Evolutionary conservation across 2,113 vertebrate genomes (phyloP), one percentile per base, ranked within the genome.

Genomic region (Morone saxatilis): DNA sequence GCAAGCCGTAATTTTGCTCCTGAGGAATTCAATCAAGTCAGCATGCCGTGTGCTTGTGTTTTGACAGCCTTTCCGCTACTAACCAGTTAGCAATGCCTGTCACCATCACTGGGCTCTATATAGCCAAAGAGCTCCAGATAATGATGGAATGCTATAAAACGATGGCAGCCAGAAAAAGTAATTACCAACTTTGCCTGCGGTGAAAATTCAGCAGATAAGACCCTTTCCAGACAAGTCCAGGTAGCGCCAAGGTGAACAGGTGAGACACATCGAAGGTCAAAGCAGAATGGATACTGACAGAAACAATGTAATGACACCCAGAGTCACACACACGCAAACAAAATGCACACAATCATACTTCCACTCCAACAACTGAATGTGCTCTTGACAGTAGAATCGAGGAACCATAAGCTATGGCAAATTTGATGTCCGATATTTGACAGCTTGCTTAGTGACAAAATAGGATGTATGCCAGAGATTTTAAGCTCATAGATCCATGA

Each of bases 171-270:
- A 77, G 63, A 43, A 79, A 95, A 94, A 92, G 94, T 93, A 93
- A 95, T 94, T 94, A 92, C 91, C 83, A 93, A 93, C 86, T 94
- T 95, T 91, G 91, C 94, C 94, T 88, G 87, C 69, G 76, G 90
- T 91, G 80, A 84, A 92, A 94, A 93, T 91, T 85, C 86, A 86
- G 87, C 83, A 91, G 93, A 95, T 93, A 94, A 92, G 91, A 86
- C n/a, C 74, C 60, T 81, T 86, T 83, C 61, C 56, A 69, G 72
- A 74, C 85, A 75, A 19, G 80, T 80, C 82, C 86, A 85, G 84
- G 88, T 89, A 83, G 86, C 83, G 38, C 60, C 78, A 80, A 83
- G 57, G 65, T 76, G 88, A 92, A 91, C 88, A 85, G 89, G 90
- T 88, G 87, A 92, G 80, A 87, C 90, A 60, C 59, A 72, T 19